Base-by-base conservation (phyloP, 2,888 invertebrate species). In the Pharmacophagus antenor region DNA sequence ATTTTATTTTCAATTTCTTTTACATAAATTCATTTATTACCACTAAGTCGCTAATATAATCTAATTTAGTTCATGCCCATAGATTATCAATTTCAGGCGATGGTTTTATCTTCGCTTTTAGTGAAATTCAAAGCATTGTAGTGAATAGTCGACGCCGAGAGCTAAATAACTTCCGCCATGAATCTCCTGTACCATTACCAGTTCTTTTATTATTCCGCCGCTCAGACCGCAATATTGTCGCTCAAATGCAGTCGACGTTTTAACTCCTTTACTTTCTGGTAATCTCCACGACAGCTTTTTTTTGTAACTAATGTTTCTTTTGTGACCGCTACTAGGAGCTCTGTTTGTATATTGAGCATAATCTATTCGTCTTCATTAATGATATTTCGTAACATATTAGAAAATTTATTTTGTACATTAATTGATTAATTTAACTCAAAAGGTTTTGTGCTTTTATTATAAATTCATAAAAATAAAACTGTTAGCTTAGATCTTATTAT, bases 161-260 rank as follows among this genome's bases (percentile, higher is more conserved):
- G 44, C 44, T 44, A 46, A 46, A 31, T 46, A 56, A 56, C 56
- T 56, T 56, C 42, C 56, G 50, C 42, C 56, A 56, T 49, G 56
- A 56, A 56, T 56, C 50, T 56, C 56, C 46, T n/a, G 50, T 44
- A 50, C 56, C 42, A 57, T 57, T 51, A 44, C 57, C 42, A 57
- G 57, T 51, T 57, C 57, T 57, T 50, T 57, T 57, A 57, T 57
- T 57, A 57, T 57, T 57, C 51, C 57, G 41, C 27, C 50, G 44
- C 56, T 57, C 57, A 51, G 57, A 57, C 57, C 57, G 44, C 50
- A 57, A 51, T 57, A 57, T 50, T 51, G 57, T 57, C 57, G 44
- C 51, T 42, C 42, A 10, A 50, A 51, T 50, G 50, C 57, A 57
- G 56, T 49, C 42, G 56, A 57, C 50, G 50, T 48, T 50, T 57